These are phyloP conservation scores for Strix uralensis DNA, from an alignment of 2,113 vertebrate genomes.

Conservation along the genomic window DNA sequence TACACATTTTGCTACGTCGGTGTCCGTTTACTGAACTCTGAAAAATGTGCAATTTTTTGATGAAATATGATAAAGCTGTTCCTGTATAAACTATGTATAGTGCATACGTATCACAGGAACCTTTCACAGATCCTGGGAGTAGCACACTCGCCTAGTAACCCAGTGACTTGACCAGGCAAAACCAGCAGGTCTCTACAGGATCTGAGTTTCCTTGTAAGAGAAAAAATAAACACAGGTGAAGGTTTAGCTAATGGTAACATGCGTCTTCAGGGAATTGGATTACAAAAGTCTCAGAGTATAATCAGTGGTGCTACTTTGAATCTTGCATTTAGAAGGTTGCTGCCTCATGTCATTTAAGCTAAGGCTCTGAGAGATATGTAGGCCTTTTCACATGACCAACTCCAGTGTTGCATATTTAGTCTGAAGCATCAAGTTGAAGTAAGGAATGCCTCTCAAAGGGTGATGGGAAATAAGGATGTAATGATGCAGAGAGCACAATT, in stretches of 20 bases:
- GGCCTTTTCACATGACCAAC: accelerated
- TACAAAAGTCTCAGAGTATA: neutral
- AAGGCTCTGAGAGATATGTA: neutral
- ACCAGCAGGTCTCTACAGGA: neutral
- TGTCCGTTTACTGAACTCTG: neutral
- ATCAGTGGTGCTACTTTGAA: neutral
- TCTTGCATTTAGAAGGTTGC: neutral
- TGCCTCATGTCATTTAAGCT: neutral
- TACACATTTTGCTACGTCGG: neutral
- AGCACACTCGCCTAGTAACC: neutral
- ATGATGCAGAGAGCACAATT: neutral
- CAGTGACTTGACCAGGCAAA: neutral
- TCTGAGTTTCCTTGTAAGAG: neutral
- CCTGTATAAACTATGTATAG: accelerated
- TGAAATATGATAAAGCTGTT: neutral
- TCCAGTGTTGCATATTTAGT: neutral
- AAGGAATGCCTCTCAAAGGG: neutral
- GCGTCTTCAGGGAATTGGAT: neutral
- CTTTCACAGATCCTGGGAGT: neutral
- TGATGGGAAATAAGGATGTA: neutral
- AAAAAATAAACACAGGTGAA: neutral
- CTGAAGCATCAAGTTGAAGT: neutral
- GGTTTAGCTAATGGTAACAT: neutral
- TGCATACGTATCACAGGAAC: neutral
- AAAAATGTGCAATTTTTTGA: neutral